These are phyloP conservation scores for Cryptomyrus ogoouensis DNA, from an alignment of 2,113 vertebrate species.

Conservation along the genomic window DNA sequence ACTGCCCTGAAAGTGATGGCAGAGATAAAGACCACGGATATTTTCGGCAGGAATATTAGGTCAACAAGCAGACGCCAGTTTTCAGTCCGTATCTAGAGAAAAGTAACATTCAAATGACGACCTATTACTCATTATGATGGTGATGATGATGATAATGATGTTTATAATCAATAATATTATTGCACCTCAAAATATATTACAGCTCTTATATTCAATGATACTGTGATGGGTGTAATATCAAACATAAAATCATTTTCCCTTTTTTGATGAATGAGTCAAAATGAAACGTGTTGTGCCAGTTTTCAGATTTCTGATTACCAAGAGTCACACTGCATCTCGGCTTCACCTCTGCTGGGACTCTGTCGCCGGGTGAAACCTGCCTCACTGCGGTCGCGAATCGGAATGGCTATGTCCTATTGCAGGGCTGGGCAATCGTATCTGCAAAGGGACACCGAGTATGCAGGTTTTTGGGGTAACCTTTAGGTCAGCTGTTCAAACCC, in stretches of 20 bases:
- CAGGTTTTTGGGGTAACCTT: too few relatives aligned
- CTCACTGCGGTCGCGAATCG: background rate
- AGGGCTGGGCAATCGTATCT: background rate
- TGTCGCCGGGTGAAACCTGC: background rate
- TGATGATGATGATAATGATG: background rate
- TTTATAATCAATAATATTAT: background rate
- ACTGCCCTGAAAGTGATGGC: constrained; percentile 70
- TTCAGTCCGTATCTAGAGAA: background rate
- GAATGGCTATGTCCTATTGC: background rate
- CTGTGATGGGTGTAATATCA: background rate
- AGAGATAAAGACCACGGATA: constrained; percentile 70
- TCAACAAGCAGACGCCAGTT: background rate
- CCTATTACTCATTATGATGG: background rate
- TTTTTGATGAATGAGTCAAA: background rate
- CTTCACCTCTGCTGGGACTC: background rate
- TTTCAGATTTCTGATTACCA: background rate
- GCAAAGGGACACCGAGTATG: too few relatives aligned
- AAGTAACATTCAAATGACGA: background rate
- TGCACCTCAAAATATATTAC: background rate
- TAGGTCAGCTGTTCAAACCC: too few relatives aligned
- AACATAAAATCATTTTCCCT: background rate
- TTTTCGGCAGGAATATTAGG: background rate
- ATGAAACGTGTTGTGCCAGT: background rate
- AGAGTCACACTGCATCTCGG: background rate
- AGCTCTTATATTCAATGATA: background rate